Evolutionary conservation across 1,140 invertebrate species (phyloP).

Genomic region (Pomacea maculata): DNA sequence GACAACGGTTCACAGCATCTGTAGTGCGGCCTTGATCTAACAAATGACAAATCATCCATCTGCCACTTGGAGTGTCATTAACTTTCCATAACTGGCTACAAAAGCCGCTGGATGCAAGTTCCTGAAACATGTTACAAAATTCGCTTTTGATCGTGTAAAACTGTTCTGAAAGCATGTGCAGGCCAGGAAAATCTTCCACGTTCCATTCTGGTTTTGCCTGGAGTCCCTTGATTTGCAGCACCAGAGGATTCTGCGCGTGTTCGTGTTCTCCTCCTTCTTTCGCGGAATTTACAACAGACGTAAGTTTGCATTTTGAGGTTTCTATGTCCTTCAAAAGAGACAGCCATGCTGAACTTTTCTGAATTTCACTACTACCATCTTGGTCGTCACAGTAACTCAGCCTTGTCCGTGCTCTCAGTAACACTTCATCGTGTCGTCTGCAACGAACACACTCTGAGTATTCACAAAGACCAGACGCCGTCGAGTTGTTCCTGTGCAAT

Average conservation of each 20-base stretch:
- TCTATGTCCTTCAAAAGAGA: slow-evolving; percentile 22
- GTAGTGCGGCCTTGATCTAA: slow-evolving; percentile 50
- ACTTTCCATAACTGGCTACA: slow-evolving; percentile 32
- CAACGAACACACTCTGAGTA: slow-evolving; percentile 50
- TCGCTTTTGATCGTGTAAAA: slow-evolving; percentile 35
- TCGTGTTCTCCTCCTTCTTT: not conserved
- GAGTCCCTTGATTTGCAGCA: slow-evolving; percentile 33
- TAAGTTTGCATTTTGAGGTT: not conserved
- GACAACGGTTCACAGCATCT: slow-evolving; percentile 36
- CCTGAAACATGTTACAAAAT: slow-evolving; percentile 28
- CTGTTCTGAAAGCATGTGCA: slow-evolving; percentile 26
- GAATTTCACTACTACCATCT: not conserved
- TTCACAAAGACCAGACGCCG: slow-evolving; percentile 24
- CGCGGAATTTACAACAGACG: not conserved
- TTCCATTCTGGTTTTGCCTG: slow-evolving; percentile 25
- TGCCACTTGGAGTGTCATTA: slow-evolving; percentile 47
- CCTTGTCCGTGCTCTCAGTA: slow-evolving; percentile 28
- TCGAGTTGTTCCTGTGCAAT: not conserved
- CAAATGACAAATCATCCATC: slow-evolving; percentile 52
- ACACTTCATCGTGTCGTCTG: slow-evolving; percentile 32
- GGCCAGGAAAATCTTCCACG: slow-evolving; percentile 25
- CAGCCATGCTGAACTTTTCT: not conserved
- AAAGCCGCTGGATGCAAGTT: not conserved
- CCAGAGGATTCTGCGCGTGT: slow-evolving; percentile 28
- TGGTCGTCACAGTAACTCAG: slow-evolving; percentile 12